Conservation (phyloP, 2,797 vertebrate genomes). For the Enteromius fasciolatus region DNA sequence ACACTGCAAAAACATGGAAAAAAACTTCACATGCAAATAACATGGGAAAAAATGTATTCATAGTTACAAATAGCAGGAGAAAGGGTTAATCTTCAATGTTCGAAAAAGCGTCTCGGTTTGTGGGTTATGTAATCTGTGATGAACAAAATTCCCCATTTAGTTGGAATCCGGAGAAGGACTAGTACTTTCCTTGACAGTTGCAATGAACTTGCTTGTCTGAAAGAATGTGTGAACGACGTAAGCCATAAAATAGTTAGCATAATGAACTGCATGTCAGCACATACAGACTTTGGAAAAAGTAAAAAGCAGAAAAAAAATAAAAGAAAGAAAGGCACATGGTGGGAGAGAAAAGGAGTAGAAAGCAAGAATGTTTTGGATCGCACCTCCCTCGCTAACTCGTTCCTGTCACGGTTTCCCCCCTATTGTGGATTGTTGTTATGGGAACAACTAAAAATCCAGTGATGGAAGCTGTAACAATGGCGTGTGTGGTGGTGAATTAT, state of each 20-base stretch:
- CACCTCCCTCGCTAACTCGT: slow-evolving; percentile 14
- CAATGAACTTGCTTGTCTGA: slow-evolving; percentile 1
- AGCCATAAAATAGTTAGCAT: background rate
- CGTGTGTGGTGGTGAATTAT: slow-evolving; percentile 5
- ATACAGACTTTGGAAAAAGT: slow-evolving; percentile 9
- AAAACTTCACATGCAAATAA: too few relatives aligned
- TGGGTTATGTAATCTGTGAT: slow-evolving; percentile 25
- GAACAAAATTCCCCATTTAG: background rate
- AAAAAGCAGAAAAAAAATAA: background rate
- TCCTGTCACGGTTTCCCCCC: slow-evolving; percentile 9
- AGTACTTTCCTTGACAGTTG: slow-evolving; percentile 5
- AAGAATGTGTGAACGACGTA: background rate
- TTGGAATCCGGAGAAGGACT: slow-evolving; percentile 11
- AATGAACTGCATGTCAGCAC: slow-evolving; percentile 1
- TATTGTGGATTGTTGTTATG: slow-evolving; percentile 16
- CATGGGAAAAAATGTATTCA: too few relatives aligned
- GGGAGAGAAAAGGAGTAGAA: background rate
- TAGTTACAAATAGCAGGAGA: too few relatives aligned
- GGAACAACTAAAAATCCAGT: slow-evolving; percentile 27
- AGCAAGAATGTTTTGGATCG: background rate
- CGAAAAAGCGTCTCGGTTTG: background rate
- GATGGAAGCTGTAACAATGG: background rate
- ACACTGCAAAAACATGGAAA: too few relatives aligned
- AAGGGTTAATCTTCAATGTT: too few relatives aligned
- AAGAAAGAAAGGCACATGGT: slow-evolving; percentile 4